Percentiles rank a stretch among this genome's conserved stretches.
phyloP scores from a whole-genome alignment of 2,888 invertebrate genomes.

The Ariolimax columbianus region DNA sequence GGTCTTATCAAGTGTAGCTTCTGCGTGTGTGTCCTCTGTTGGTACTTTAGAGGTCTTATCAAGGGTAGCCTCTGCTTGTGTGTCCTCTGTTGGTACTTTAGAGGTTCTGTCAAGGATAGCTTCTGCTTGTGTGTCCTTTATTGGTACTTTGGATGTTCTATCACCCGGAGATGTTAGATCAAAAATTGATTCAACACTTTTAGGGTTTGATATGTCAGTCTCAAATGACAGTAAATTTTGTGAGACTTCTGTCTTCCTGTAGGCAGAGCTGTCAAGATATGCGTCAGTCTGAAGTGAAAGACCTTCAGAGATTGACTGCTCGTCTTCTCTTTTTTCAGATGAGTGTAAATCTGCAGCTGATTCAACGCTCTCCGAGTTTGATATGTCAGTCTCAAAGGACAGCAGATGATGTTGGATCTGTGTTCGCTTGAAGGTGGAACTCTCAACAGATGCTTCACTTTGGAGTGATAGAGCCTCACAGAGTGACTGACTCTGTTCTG shows the following conservation, averaged over 20 bases:
- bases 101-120: neutral
- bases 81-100: neutral
- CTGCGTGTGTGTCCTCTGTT: constrained; percentile 15
- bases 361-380: neutral
- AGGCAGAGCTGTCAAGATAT: constrained; percentile 3
- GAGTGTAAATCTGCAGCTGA: neutral
- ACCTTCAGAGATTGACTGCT: neutral
- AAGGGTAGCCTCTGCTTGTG: neutral
- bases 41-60: constrained; percentile 5
- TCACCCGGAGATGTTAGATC: neutral
- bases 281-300: neutral
- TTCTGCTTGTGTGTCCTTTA: neutral
- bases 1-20: constrained; percentile 18
- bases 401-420: neutral
- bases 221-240: constrained; percentile 3
- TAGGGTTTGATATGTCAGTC: constrained; percentile 18
- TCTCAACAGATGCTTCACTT: constrained; percentile 2
- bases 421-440: neutral
- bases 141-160: neutral
- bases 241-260: neutral
- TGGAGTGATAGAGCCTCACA: neutral
- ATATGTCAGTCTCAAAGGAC: constrained; percentile 7
- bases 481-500: neutral
- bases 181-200: neutral
- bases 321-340: neutral